These are phyloP conservation scores for Tipula unca DNA, from an alignment of 2,888 invertebrate genomes.

Conservation along the genomic window DNA sequence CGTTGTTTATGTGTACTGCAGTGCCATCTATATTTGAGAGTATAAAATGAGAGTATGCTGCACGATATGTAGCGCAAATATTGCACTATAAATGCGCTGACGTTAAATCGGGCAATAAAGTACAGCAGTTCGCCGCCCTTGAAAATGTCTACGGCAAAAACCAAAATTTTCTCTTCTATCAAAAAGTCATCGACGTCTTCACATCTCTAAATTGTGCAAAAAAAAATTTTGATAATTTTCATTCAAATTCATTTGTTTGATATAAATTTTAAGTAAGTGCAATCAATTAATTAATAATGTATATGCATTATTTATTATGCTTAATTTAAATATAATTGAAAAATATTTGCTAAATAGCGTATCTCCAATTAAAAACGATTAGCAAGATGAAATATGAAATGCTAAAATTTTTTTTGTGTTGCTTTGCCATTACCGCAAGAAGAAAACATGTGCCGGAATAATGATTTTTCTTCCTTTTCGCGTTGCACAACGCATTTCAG, in stretches of 20 bases:
- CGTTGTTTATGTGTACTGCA: too few species aligned
- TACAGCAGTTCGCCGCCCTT: background rate
- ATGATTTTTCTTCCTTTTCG: background rate
- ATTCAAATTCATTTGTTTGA: background rate
- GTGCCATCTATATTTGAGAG: too few species aligned
- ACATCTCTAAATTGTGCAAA: background rate
- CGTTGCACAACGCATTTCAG: background rate
- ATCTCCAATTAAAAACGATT: background rate
- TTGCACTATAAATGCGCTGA: too few species aligned
- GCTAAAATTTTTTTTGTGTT: background rate
- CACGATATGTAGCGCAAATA: too few species aligned
- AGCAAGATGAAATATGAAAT: background rate
- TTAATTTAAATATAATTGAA: background rate
- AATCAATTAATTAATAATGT: background rate
- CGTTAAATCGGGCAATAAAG: background rate
- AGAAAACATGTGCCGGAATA: conserved; percentile 8
- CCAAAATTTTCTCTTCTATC: background rate
- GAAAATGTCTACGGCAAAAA: background rate
- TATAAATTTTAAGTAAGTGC: background rate
- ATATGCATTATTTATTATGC: background rate
- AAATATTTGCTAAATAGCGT: background rate
- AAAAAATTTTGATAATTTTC: background rate
- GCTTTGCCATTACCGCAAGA: background rate
- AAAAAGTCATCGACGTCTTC: background rate
- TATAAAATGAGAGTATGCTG: too few species aligned